Conservation (phyloP, 1,140 invertebrate genomes). For the Drosophila seguyi region DNA sequence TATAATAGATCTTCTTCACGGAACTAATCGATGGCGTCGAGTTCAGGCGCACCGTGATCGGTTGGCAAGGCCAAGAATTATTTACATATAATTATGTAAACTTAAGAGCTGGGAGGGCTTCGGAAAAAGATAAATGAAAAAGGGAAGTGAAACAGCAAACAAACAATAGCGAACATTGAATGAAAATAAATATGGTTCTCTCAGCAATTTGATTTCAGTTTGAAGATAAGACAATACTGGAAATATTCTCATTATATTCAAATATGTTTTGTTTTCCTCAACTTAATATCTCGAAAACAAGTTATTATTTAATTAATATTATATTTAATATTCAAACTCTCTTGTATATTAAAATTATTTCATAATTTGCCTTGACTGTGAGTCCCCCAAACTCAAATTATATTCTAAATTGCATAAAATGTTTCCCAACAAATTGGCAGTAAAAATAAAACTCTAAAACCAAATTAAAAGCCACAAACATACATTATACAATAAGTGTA, state of each 20-base stretch:
- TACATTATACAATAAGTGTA: slow-evolving; percentile 16
- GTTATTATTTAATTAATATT: not conserved
- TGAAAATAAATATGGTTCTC: slow-evolving; percentile 1
- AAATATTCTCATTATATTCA: not conserved
- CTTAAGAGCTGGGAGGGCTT: slow-evolving; percentile 20
- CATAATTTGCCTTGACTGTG: not conserved
- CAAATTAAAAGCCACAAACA: not conserved
- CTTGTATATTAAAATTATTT: not conserved
- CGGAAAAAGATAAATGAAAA: slow-evolving; percentile 17
- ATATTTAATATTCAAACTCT: not conserved
- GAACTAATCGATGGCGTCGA: slow-evolving; percentile 48
- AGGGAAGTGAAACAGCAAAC: slow-evolving; percentile 8
- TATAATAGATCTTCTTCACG: slow-evolving; percentile 56
- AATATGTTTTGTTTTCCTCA: not conserved
- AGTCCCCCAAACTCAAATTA: not conserved
- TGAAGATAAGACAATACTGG: not conserved
- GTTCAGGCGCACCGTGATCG: slow-evolving; percentile 23
- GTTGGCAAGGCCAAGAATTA: slow-evolving; percentile 58
- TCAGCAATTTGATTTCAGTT: slow-evolving; percentile 3
- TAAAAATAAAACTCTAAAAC: not conserved
- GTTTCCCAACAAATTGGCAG: not conserved
- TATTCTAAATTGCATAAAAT: not conserved
- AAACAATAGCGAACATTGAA: slow-evolving; percentile 14
- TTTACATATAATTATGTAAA: slow-evolving; percentile 61
- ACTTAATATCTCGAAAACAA: not conserved